Conservation (phyloP, 1,140 invertebrate genomes). For the Psix sp. region DNA sequence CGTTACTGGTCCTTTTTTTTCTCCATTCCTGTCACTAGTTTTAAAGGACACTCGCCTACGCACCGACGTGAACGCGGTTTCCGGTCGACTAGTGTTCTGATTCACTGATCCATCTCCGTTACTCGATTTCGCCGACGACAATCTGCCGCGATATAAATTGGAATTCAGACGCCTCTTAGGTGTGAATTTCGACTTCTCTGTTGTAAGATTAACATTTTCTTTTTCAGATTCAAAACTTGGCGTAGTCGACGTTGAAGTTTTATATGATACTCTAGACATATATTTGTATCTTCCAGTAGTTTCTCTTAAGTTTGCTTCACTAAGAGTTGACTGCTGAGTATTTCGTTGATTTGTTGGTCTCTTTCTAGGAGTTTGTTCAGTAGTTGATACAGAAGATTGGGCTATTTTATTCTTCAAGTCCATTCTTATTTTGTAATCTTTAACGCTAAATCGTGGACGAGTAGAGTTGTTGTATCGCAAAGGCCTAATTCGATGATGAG, state of each 20-base stretch:
- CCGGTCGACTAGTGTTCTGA: slow-evolving; percentile 58
- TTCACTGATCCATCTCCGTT: slow-evolving; percentile 7
- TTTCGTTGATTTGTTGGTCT: slow-evolving; percentile 29
- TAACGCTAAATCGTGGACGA: slow-evolving; percentile 72
- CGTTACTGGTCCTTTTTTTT: slow-evolving; percentile 48
- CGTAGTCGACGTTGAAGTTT: slow-evolving; percentile 58
- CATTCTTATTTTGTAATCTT: slow-evolving; percentile 76
- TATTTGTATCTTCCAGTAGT: slow-evolving; percentile 70
- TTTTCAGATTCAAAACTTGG: slow-evolving; percentile 37
- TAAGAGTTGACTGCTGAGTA: slow-evolving; percentile 39
- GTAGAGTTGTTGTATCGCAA: slow-evolving; percentile 69
- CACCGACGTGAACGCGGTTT: slow-evolving; percentile 66
- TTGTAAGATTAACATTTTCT: slow-evolving; percentile 46
- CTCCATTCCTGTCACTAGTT: slow-evolving; percentile 17
- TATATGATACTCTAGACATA: slow-evolving; percentile 65
- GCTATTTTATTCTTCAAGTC: slow-evolving; percentile 69
- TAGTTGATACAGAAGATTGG: slow-evolving; percentile 44
- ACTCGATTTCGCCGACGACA: slow-evolving; percentile 39
- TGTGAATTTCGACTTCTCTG: slow-evolving; percentile 66
- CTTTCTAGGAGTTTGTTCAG: slow-evolving; percentile 40
- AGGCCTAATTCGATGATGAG: slow-evolving; percentile 65
- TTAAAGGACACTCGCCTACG: slow-evolving; percentile 63
- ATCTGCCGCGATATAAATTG: slow-evolving; percentile 67
- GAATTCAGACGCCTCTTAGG: slow-evolving; percentile 67
- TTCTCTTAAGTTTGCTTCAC: slow-evolving; percentile 44